phyloP scores from a whole-genome alignment of 2,797 vertebrate genomes.

The Florisuga fusca region DNA sequence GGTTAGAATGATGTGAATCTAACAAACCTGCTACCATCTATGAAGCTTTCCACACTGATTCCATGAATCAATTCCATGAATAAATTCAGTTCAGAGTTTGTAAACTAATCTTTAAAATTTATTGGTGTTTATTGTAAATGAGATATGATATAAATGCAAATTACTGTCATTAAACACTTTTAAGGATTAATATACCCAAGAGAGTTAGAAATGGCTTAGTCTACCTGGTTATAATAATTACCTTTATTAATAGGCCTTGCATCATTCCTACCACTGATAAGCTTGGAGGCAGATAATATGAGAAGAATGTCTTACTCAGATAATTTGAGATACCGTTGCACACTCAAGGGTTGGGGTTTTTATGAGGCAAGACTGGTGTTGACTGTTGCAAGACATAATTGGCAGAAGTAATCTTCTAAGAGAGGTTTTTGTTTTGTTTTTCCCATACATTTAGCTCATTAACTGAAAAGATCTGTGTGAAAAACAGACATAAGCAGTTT shows the following conservation, averaged over 20 bases:
- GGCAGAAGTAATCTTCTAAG: neutral
- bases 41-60: neutral
- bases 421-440: neutral
- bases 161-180: neutral
- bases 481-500: slow-evolving; percentile 30
- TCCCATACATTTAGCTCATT: neutral
- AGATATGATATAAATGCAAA: neutral
- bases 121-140: neutral
- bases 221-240: neutral
- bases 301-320: neutral
- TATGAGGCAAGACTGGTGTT: neutral
- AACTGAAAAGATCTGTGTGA: neutral
- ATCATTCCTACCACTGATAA: neutral
- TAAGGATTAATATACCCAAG: neutral
- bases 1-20: neutral
- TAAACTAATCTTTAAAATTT: neutral
- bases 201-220: neutral
- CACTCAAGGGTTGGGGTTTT: fast-evolving
- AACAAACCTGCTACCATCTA: neutral
- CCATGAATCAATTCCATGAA: neutral
- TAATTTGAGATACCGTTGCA: neutral
- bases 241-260: neutral
- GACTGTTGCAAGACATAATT: neutral
- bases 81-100: neutral
- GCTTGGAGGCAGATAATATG: neutral